Percentiles rank a stretch among this genome's conserved stretches.
Conservation (phyloP, 2,888 invertebrate genomes). For the Parascotia fuliginaria region DNA sequence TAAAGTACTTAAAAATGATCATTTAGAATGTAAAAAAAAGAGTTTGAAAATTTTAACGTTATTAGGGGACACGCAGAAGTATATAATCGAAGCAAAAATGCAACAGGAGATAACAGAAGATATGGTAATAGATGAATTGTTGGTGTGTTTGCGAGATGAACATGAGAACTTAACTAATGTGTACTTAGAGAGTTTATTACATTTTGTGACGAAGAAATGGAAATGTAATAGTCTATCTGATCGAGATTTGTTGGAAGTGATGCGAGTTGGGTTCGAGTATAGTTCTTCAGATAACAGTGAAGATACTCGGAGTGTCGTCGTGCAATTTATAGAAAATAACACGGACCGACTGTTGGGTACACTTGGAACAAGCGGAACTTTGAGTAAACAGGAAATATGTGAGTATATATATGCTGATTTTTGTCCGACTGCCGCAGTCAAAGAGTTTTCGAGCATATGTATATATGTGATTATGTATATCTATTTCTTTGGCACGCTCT, state of each 20-base stretch:
- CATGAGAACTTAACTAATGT: conserved; percentile 67
- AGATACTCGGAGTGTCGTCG: conserved; percentile 52
- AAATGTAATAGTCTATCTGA: conserved; percentile 17
- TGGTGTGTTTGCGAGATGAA: conserved; percentile 55
- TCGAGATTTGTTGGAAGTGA: conserved; percentile 46
- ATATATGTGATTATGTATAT: too few relatives aligned
- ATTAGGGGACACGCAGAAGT: conserved; percentile 54
- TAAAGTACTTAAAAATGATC: conserved; percentile 48
- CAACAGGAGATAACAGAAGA: conserved; percentile 37
- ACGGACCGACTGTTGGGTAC: conserved; percentile 41
- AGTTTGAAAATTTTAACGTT: conserved; percentile 60
- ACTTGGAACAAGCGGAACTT: conserved; percentile 20
- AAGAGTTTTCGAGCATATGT: too few relatives aligned
- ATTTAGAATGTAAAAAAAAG: conserved; percentile 68
- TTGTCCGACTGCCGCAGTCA: too few relatives aligned
- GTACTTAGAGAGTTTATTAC: conserved; percentile 61
- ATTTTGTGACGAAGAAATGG: conserved; percentile 50
- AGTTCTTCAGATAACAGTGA: conserved; percentile 63
- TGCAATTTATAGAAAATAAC: conserved; percentile 58
- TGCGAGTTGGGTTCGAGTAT: conserved; percentile 56
- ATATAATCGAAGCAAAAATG: conserved; percentile 47
- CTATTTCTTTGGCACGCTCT: too few relatives aligned
- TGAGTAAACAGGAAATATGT: conserved; percentile 55
- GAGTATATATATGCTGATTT: conserved; percentile 38
- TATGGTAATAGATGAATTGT: conserved; percentile 48